A percentile compares a stretch with the other conserved stretches of the same genome.
phyloP scores from a whole-genome alignment of 2,888 invertebrate species.

The Drosophila borealis region DNA sequence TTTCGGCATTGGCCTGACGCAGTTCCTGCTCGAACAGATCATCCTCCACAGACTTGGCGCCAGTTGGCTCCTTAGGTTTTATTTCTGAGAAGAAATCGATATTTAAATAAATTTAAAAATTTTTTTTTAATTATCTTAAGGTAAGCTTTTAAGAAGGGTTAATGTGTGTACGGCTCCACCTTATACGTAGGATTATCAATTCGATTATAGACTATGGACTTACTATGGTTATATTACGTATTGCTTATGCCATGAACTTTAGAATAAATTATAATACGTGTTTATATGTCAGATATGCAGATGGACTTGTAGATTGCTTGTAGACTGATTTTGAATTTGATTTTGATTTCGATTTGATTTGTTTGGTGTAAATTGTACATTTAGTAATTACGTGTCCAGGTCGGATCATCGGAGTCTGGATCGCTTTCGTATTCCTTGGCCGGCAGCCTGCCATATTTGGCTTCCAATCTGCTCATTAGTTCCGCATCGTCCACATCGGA shows the following conservation, averaged over 20 bases:
- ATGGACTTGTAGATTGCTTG: constrained; percentile 31
- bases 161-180: constrained; percentile 50
- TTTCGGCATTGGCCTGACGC: constrained; percentile 82
- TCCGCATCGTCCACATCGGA: constrained; percentile 90
- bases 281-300: constrained; percentile 28
- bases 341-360: constrained; percentile 19
- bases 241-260: constrained; percentile 56
- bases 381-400: constrained; percentile 85
- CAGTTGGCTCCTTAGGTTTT: constrained; percentile 73
- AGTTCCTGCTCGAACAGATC: constrained; percentile 82
- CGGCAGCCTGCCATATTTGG: constrained; percentile 90
- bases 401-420: constrained; percentile 83
- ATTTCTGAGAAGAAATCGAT: constrained; percentile 72
- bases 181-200: constrained; percentile 41
- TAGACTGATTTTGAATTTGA: constrained; percentile 25
- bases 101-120: background rate
- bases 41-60: constrained; percentile 39
- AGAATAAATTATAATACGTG: constrained; percentile 53
- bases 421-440: constrained; percentile 86
- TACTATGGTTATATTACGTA: constrained; percentile 58
- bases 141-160: constrained; percentile 47
- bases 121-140: background rate
- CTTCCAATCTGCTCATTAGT: constrained; percentile 89
- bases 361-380: constrained; percentile 59
- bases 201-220: constrained; percentile 51